Evolutionary conservation across 2,888 invertebrate species (phyloP).

Genomic region (Pyrgus malvae): DNA sequence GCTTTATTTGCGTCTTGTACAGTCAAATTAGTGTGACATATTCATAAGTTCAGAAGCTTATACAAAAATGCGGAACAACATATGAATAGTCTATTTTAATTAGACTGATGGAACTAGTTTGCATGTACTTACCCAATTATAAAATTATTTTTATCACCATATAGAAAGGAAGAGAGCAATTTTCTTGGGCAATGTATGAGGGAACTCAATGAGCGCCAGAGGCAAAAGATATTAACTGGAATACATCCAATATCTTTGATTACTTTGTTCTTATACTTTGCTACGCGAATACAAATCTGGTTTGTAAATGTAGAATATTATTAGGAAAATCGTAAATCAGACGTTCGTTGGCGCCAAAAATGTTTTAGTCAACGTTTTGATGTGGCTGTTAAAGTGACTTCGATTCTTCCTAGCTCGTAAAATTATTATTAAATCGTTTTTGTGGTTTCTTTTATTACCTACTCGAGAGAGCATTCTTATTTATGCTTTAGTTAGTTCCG

Average conservation of each 20-base stretch:
- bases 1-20: conserved; percentile 13
- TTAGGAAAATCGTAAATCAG: neutral
- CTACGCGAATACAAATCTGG: conserved; percentile 40
- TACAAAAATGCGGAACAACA: conserved; percentile 12
- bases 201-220: conserved; percentile 50
- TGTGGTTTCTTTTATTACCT: conserved; percentile 29
- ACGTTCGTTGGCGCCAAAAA: conserved; percentile 1
- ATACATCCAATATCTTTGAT: conserved; percentile 51
- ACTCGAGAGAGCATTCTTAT: conserved; percentile 23
- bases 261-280: conserved; percentile 60
- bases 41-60: conserved; percentile 10
- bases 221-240: conserved; percentile 45
- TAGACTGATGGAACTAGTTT: conserved; percentile 1
- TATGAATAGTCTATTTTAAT: conserved; percentile 2
- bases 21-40: conserved; percentile 9
- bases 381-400: conserved; percentile 26
- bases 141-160: neutral
- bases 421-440: conserved; percentile 34
- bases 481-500: neutral
- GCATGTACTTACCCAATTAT: neutral
- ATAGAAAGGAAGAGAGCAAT: conserved; percentile 10
- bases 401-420: conserved; percentile 23
- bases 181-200: conserved; percentile 51
- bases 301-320: no score
- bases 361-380: conserved; percentile 37